phyloP scores from a whole-genome alignment of 2,113 vertebrate genomes.

The Solea solea region DNA sequence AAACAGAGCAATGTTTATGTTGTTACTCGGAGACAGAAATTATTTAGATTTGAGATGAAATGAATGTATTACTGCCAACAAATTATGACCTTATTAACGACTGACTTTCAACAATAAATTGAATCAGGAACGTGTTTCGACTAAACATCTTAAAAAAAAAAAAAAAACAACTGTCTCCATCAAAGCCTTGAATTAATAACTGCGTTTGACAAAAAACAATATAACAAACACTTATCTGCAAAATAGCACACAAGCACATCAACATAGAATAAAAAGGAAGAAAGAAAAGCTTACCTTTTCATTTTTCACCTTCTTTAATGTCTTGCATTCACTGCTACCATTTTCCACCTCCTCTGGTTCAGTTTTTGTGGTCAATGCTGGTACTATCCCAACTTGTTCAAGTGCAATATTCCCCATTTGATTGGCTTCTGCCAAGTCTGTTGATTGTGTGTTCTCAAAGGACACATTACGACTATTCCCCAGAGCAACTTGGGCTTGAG shows the following conservation, averaged over 20 bases:
- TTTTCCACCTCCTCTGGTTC: constrained; percentile 94
- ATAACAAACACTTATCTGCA: background rate
- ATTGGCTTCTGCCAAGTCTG: constrained; percentile 88
- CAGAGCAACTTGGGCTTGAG: constrained; percentile 87
- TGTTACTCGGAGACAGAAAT: background rate
- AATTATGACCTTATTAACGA: background rate
- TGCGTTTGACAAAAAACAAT: background rate
- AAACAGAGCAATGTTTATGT: background rate
- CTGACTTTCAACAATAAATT: background rate
- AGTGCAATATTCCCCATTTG: constrained; percentile 95
- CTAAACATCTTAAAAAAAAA: background rate
- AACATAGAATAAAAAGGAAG: background rate
- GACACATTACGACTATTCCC: constrained; percentile 88
- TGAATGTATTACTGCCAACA: background rate
- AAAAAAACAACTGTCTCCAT: background rate
- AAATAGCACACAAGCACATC: background rate
- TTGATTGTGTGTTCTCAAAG: constrained; percentile 88
- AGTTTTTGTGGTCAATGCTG: constrained; percentile 90
- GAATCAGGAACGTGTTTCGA: background rate
- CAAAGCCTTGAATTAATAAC: background rate
- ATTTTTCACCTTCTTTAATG: constrained; percentile 94
- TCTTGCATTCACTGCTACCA: constrained; percentile 88
- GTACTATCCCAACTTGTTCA: constrained; percentile 92
- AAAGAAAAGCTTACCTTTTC: constrained; percentile 90
- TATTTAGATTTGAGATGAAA: no score